Evolutionary conservation across 1,140 invertebrate species (phyloP).

Genomic region (Philotrypesis tridentata): DNA sequence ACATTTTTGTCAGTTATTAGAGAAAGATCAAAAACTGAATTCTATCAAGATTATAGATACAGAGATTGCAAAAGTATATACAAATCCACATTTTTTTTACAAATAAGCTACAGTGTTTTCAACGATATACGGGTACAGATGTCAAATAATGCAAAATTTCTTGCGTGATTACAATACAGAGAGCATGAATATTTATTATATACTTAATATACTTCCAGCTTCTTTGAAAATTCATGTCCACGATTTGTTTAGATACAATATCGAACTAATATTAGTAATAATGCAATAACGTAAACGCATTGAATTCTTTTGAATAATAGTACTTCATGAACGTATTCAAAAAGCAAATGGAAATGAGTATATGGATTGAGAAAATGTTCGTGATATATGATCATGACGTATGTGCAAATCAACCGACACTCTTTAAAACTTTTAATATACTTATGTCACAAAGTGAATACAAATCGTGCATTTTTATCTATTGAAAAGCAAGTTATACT

Average conservation of each 20-base stretch:
- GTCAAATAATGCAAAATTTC: conserved; percentile 30
- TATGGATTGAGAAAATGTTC: background rate
- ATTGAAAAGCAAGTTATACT: background rate
- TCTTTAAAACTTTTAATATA: background rate
- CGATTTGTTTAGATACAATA: background rate
- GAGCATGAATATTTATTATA: background rate
- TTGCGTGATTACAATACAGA: background rate
- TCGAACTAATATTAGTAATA: too few relatives aligned
- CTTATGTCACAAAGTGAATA: background rate
- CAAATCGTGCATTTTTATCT: conserved; percentile 5
- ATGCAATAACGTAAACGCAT: too few relatives aligned
- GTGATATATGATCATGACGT: conserved; percentile 22
- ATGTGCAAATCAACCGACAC: conserved; percentile 16
- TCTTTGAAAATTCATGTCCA: conserved; percentile 11
- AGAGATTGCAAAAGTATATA: conserved; percentile 9
- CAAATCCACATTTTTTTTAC: conserved; percentile 15
- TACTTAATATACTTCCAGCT: conserved; percentile 21
- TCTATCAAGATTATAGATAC: background rate
- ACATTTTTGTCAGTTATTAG: conserved; percentile 63
- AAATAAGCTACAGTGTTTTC: conserved; percentile 17
- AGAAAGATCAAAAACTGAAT: conserved; percentile 26
- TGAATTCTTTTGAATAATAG: too few relatives aligned
- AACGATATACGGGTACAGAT: conserved; percentile 19
- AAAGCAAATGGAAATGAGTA: too few relatives aligned
- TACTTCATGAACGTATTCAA: too few relatives aligned